Evolutionary conservation across 2,797 vertebrate genomes (phyloP).

Genomic region (Limnodromus scolopaceus): DNA sequence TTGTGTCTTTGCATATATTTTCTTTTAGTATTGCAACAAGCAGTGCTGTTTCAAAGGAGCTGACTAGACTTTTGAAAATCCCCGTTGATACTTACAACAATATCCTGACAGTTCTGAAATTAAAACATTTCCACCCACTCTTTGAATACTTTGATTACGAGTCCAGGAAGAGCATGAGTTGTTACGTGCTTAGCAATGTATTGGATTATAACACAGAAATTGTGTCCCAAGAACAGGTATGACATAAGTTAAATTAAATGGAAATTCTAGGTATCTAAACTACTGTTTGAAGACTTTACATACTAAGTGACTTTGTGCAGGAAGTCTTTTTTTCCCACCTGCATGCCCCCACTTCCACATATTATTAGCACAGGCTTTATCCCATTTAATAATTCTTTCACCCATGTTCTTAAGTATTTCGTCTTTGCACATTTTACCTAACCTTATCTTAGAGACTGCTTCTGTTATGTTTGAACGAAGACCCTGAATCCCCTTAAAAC

Average conservation of each 20-base stretch:
- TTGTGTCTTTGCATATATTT: conserved; percentile 17
- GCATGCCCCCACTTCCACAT: not conserved
- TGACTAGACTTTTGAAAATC: conserved; percentile 96
- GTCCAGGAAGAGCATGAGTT: conserved; percentile 98
- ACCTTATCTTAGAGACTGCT: not conserved
- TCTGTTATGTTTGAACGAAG: not conserved
- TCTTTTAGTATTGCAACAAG: conserved; percentile 93
- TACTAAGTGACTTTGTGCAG: not conserved
- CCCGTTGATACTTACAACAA: conserved; percentile 98
- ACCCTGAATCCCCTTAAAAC: not conserved
- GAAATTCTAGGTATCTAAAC: not conserved
- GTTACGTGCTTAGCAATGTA: conserved; percentile 95
- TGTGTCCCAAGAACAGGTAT: conserved; percentile 95
- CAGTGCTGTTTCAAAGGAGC: conserved; percentile 97
- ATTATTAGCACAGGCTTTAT: not conserved
- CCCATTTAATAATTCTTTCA: not conserved
- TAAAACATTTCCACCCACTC: conserved; percentile 96
- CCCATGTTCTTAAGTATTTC: accelerated
- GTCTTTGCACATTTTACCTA: not conserved
- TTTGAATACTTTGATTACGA: conserved; percentile 99
- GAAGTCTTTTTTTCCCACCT: not conserved
- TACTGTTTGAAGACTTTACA: not conserved
- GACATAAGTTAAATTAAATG: not conserved
- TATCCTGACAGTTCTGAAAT: conserved; percentile 92
- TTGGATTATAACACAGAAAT: conserved; percentile 96